A percentile compares a stretch with the other conserved stretches of the same genome.
Evolutionary conservation across 2,113 vertebrate genomes (phyloP).

Genomic region (Saguinus midas): DNA sequence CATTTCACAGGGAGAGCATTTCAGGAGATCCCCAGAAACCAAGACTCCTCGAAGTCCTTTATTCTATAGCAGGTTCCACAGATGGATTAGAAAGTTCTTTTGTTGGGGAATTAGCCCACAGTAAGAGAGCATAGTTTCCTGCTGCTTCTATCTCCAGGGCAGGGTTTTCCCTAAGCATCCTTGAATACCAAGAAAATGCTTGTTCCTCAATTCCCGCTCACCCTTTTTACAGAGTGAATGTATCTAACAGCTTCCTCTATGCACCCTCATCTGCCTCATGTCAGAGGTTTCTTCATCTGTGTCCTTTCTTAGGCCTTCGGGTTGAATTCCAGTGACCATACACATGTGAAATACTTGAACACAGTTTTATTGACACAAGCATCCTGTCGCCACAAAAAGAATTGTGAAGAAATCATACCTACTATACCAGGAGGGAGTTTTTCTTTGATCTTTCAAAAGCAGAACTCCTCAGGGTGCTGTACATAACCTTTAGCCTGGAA

Average conservation of each 20-base stretch:
- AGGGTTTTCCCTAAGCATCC: neutral
- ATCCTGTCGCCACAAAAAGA: neutral
- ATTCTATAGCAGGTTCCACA: neutral
- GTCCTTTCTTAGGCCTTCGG: neutral
- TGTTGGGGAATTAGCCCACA: neutral
- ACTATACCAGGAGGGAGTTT: neutral
- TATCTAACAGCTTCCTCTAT: neutral
- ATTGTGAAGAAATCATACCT: neutral
- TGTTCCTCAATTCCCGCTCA: neutral
- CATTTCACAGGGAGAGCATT: neutral
- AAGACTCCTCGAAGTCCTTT: neutral
- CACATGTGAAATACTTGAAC: neutral
- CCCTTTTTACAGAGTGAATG: neutral
- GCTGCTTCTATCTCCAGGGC: neutral
- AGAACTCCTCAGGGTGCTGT: neutral
- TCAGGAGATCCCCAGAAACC: neutral
- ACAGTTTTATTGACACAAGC: neutral
- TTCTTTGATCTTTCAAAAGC: conserved; percentile 8
- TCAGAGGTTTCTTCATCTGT: neutral
- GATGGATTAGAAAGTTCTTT: neutral
- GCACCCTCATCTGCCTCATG: neutral
- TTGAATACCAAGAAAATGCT: neutral
- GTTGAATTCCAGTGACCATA: neutral
- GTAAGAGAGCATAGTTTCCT: neutral
- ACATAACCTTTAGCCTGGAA: neutral